phyloP scores from a whole-genome alignment of 2,797 vertebrate species.

The Moxostoma hubbsi region DNA sequence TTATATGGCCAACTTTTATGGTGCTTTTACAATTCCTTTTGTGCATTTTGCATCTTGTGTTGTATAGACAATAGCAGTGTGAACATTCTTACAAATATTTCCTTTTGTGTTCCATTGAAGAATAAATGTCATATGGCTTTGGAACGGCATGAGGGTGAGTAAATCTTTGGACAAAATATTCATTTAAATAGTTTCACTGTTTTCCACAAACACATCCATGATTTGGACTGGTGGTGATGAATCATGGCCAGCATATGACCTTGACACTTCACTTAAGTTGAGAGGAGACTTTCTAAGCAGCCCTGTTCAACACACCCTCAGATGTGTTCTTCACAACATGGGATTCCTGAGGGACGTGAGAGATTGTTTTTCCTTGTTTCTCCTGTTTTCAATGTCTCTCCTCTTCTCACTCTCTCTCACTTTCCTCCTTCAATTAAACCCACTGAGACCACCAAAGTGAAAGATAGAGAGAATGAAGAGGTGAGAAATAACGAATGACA shows the following conservation, averaged over 20 bases:
- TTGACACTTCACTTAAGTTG: constrained; percentile 22
- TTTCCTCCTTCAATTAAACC: constrained; percentile 68
- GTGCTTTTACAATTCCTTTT: too few species aligned
- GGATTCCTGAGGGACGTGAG: constrained; percentile 50
- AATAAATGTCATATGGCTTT: too few species aligned
- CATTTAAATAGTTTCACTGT: neutral
- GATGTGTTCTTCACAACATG: constrained; percentile 46
- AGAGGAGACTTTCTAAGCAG: neutral
- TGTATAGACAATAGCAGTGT: too few species aligned
- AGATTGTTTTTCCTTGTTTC: constrained; percentile 69
- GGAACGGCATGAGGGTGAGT: too few species aligned
- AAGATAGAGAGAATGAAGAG: neutral
- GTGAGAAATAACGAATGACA: constrained; percentile 50
- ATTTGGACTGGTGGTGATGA: constrained; percentile 17
- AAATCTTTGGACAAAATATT: neutral
- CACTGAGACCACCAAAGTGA: constrained; percentile 27
- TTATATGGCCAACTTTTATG: too few species aligned
- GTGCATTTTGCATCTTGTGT: too few species aligned
- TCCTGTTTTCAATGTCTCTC: constrained; percentile 12
- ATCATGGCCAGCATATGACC: constrained; percentile 2
- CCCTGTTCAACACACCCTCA: constrained; percentile 40
- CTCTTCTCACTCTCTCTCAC: constrained; percentile 5
- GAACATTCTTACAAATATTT: too few species aligned
- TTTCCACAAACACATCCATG: neutral
- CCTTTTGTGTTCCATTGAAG: too few species aligned